These are phyloP conservation scores for Amniataba percoides DNA, from an alignment of 2,797 vertebrate genomes.

Conservation along the genomic window DNA sequence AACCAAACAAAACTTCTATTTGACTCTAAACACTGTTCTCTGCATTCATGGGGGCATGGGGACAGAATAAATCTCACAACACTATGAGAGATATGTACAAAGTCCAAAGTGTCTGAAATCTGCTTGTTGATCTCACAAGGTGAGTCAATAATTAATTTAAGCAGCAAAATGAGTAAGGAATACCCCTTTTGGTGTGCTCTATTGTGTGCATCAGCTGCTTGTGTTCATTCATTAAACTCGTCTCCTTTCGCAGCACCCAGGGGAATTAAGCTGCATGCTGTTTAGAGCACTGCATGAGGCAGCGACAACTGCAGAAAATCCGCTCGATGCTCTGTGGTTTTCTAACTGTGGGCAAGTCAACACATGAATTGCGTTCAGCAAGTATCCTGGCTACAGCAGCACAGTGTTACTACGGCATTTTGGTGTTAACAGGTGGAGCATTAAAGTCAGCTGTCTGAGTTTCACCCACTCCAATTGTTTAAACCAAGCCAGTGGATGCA, in stretches of 20 bases:
- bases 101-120: neutral
- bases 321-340: slow-evolving; percentile 20
- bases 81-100: neutral
- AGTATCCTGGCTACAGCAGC: slow-evolving; percentile 26
- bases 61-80: neutral
- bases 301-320: slow-evolving; percentile 26
- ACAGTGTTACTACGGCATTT: slow-evolving; percentile 19
- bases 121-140: slow-evolving; percentile 5
- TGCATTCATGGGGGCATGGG: neutral
- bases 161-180: slow-evolving; percentile 18
- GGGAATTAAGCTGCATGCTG: neutral
- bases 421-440: slow-evolving; percentile 22
- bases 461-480: neutral
- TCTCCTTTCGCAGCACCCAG: neutral
- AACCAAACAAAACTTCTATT: slow-evolving; percentile 10
- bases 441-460: neutral
- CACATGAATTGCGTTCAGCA: slow-evolving; percentile 5
- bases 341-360: slow-evolving; percentile 21
- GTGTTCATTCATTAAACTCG: slow-evolving; percentile 5
- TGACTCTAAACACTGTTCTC: slow-evolving; percentile 12
- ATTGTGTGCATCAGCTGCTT: neutral
- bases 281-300: neutral
- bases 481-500: neutral
- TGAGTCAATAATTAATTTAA: slow-evolving; percentile 13
- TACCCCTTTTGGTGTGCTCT: neutral